phyloP scores from a whole-genome alignment of 2,888 invertebrate genomes.

The Xestia sexstrigata region DNA sequence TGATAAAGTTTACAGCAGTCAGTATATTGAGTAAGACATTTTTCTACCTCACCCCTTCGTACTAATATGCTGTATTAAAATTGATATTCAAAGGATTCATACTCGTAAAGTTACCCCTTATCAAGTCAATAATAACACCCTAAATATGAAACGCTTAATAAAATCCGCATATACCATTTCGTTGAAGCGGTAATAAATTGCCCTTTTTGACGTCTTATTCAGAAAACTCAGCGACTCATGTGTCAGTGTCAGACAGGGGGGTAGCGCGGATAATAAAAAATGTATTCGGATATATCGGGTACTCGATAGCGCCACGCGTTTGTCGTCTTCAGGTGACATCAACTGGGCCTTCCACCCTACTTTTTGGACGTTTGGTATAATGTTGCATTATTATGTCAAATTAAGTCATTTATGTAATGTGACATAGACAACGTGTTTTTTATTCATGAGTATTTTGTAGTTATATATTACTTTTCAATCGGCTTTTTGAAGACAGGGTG shows the following conservation, averaged over 20 bases:
- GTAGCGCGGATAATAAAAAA: conserved; percentile 73
- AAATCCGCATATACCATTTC: conserved; percentile 82
- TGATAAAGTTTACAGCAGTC: not conserved
- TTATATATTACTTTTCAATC: not conserved
- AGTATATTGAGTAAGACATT: not conserved
- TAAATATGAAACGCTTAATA: conserved; percentile 87
- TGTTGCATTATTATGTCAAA: conserved; percentile 33
- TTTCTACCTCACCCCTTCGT: conserved; percentile 5
- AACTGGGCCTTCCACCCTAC: conserved; percentile 62
- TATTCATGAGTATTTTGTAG: not conserved
- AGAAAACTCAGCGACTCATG: conserved; percentile 78
- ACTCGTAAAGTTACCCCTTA: conserved; percentile 76
- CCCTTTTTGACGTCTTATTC: conserved; percentile 89
- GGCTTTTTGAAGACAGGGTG: not conserved
- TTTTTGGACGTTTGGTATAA: conserved; percentile 38
- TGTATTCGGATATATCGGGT: conserved; percentile 71
- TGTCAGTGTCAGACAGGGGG: conserved; percentile 78
- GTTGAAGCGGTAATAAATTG: conserved; percentile 83
- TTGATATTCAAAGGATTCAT: conserved; percentile 46
- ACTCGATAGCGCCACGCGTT: conserved; percentile 78
- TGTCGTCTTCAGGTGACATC: conserved; percentile 79
- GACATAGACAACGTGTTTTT: conserved; percentile 19
- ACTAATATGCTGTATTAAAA: conserved; percentile 39
- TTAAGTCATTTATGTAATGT: conserved; percentile 33
- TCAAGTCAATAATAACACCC: conserved; percentile 77